Evolutionary conservation across 2,113 vertebrate genomes (phyloP).

Genomic region (Scartelaos histophorus): DNA sequence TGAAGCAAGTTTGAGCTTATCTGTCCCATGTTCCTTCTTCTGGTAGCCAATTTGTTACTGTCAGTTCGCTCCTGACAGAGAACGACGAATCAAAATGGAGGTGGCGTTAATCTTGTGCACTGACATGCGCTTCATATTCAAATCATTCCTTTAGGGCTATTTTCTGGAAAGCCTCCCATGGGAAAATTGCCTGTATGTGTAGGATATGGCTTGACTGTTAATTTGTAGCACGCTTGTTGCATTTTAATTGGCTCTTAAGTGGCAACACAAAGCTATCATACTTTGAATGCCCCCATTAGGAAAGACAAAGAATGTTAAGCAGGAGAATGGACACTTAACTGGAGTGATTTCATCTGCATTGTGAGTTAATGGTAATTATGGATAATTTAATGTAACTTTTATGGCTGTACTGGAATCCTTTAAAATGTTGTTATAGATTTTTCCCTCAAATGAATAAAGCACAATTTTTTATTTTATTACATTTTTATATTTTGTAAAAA

Average conservation of each 20-base stretch:
- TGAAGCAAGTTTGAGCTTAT: slow-evolving; percentile 44
- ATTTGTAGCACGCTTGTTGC: slow-evolving; percentile 22
- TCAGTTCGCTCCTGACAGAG: slow-evolving; percentile 40
- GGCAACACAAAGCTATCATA: slow-evolving; percentile 27
- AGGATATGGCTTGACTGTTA: slow-evolving; percentile 3
- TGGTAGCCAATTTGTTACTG: slow-evolving; percentile 59
- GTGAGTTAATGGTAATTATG: slow-evolving; percentile 26
- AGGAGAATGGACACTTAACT: slow-evolving; percentile 12
- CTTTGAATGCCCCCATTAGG: slow-evolving; percentile 12
- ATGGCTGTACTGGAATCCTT: background rate
- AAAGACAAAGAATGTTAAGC: slow-evolving; percentile 14
- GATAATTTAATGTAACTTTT: background rate
- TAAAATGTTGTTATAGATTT: background rate
- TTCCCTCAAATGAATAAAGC: too few species aligned
- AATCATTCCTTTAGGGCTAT: slow-evolving; percentile 20
- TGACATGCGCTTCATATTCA: slow-evolving; percentile 20
- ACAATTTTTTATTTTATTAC: too few species aligned
- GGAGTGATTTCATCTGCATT: slow-evolving; percentile 33
- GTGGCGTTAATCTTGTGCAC: slow-evolving; percentile 36
- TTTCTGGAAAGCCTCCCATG: slow-evolving; percentile 21
- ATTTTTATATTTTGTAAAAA: too few species aligned
- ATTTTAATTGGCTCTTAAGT: slow-evolving; percentile 36
- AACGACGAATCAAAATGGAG: slow-evolving; percentile 35
- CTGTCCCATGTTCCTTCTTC: slow-evolving; percentile 40
- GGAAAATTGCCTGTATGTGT: slow-evolving; percentile 34